A percentile compares a stretch with the other conserved stretches of the same genome.
These are phyloP conservation scores for Bactericera cockerelli DNA, from an alignment of 1,140 invertebrate species.

Conservation along the genomic window DNA sequence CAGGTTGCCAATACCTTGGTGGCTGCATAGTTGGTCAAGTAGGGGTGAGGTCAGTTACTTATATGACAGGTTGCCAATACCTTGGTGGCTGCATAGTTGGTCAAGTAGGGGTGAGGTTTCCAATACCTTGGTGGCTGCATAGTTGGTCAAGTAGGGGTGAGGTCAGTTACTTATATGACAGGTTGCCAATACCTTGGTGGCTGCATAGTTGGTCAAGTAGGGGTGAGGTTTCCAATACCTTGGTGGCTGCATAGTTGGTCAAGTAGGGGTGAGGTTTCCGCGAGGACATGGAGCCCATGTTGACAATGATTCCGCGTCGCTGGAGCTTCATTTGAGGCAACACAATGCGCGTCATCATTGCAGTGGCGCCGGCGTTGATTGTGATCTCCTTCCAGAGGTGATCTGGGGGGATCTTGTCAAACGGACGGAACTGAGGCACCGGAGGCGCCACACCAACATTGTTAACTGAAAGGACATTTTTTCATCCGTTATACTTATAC, in stretches of 20 bases:
- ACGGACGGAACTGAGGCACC: not conserved
- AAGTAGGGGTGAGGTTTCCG: slow-evolving; percentile 70
- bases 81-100: too few species aligned
- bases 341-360: slow-evolving; percentile 64
- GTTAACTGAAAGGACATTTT: slow-evolving; percentile 61
- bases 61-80: too few species aligned
- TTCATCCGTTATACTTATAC: too few species aligned
- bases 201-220: too few species aligned
- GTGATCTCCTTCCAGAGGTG: slow-evolving; percentile 71
- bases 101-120: too few species aligned
- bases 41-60: too few species aligned
- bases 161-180: too few species aligned
- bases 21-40: too few species aligned
- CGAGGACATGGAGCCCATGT: slow-evolving; percentile 72
- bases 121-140: too few species aligned
- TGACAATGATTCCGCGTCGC: slow-evolving; percentile 64
- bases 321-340: slow-evolving; percentile 60
- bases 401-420: slow-evolving; percentile 49
- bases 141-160: too few species aligned
- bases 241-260: slow-evolving; percentile 79
- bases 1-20: too few species aligned
- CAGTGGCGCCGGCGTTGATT: slow-evolving; percentile 70
- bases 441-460: slow-evolving; percentile 77
- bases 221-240: slow-evolving; percentile 43
- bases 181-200: too few species aligned